Base-by-base conservation (phyloP, 1,140 invertebrate genomes). In the Caenorhabditis remanei region DNA sequence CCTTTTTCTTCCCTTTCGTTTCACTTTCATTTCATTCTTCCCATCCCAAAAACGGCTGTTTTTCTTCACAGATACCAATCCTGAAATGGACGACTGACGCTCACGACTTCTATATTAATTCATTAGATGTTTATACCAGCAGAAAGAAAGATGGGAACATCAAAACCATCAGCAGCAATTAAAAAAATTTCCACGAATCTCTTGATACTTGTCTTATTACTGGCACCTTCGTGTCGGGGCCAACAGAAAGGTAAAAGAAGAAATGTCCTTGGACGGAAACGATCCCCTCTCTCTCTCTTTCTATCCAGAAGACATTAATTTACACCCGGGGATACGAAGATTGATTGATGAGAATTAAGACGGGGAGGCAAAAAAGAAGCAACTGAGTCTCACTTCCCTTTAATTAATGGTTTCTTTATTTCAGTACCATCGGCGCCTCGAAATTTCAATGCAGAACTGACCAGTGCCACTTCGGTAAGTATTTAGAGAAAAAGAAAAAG, bases 401-500 rank as follows among this genome's bases (percentile, higher is more conserved):
- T 79, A 24, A 50, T 50, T 50, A 19, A 58, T 61, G 46, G 32
- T 61, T 43, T 19, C 43, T 71, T 8, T 21, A n/a, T 90, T 91
- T 90, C 85, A 92, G 91, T 92, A 24, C 92, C 91, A 61, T 90
- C 92, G 53, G 87, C 89, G 13, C 91, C 91, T 21, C 71, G 86
- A 41, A 88, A 92, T 82, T 87, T 92, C 48, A 85, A 92, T 79
- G 90, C 92, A 50, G 86, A 85, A 14, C 88, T 90, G 75, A 85
- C 83, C 58, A 83, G 87, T 87, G 85, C 87, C 9, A 87, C 84
- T 16, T 63, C 86, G 71, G 86, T 87, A 84, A 83, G 79, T 40
- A 7, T 56, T 43, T 67, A 55, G 14, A 32, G 32, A 63, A 32
- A 58, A 58, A n/a, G 56, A 6, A 21, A 21, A 16, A 63, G 24